These are phyloP conservation scores for Schizaphis graminum DNA, from an alignment of 2,888 invertebrate species.

Conservation along the genomic window DNA sequence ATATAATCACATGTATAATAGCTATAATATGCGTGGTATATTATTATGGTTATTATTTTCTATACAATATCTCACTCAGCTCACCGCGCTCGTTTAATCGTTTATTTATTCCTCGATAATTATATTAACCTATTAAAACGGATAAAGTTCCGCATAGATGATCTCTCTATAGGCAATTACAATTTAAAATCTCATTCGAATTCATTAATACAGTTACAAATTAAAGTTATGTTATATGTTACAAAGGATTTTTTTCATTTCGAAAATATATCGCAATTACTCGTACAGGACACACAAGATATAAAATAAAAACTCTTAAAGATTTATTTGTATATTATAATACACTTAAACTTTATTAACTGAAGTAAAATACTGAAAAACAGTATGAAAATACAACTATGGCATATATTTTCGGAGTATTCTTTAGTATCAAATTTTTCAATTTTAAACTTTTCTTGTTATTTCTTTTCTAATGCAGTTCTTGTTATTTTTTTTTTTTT, in stretches of 20 bases:
- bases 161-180: neutral
- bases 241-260: neutral
- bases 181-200: neutral
- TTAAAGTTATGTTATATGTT: neutral
- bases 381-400: neutral
- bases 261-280: neutral
- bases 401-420: neutral
- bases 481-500: neutral
- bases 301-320: neutral
- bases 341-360: neutral
- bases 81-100: neutral
- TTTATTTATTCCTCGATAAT: neutral
- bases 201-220: neutral
- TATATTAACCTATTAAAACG: neutral
- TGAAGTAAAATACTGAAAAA: neutral
- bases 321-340: neutral
- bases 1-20: neutral
- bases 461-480: slow-evolving; percentile 1
- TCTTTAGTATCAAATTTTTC: neutral
- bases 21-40: neutral
- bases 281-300: neutral
- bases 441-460: slow-evolving; percentile 23
- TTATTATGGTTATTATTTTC: neutral
- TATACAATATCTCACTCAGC: neutral
- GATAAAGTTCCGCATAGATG: neutral